Base-by-base conservation (phyloP, 2,888 invertebrate species). In the Drosophila pseudotalamancana region DNA sequence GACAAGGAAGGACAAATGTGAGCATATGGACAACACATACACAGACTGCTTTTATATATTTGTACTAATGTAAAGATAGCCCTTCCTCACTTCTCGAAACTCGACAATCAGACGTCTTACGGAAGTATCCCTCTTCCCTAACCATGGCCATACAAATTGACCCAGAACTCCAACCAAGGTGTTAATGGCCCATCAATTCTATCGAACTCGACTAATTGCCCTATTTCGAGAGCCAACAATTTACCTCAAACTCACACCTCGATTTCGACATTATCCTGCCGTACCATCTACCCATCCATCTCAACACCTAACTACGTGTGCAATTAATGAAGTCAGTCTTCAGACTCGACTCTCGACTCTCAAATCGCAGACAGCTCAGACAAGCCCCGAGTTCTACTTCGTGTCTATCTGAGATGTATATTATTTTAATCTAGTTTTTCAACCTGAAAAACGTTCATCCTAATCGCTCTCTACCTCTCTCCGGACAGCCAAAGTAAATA, bases 201-300 rank as follows among this genome's bases (percentile, higher is more conserved):
- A 45, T 71, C 63, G 76, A 81, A 85, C 62, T 71, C 49, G 18
- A 8, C 50, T 79, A 83, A 77, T 81, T 83, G 73, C 83, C 39
- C 68, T 57, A 39, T 48, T 73, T 59, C 35, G 37, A 42, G 45
- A 23, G 35, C 39, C 46, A 54, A 56, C 39, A 56, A 55, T 60
- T 77, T 75, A 79, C 72, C 87, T 83, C 73, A 82, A 85, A 79
- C 69, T 87, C 86, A 85, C 85, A 85, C 83, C 76, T 29, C 25
- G 29, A 12, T 19, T 11, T 14, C 27, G 12, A n/a, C 8, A 12
- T 43, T 49, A 40, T 54, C 57, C 48, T 49, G 32, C n/a, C 18
- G 31, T 16, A 34, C 4, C 12, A 25, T 35, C 9, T 8, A 23
- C 25, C 27, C n/a, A 42, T 16, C 35, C 6, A n/a, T 9, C 34